These are phyloP conservation scores for Apocheima hispidaria DNA, from an alignment of 2,888 invertebrate species.

Conservation along the genomic window DNA sequence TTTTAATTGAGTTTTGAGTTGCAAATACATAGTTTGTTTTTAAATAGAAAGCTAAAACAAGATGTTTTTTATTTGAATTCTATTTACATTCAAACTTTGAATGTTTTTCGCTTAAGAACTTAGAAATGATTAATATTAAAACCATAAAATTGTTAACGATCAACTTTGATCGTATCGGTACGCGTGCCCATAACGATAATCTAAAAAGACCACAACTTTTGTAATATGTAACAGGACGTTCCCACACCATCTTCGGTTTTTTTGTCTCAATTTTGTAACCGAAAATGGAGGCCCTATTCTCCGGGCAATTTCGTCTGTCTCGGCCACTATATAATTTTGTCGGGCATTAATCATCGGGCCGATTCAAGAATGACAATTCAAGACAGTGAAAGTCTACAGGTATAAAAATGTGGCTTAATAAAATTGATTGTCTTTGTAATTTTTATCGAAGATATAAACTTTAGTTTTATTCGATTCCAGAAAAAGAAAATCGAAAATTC, in stretches of 20 bases:
- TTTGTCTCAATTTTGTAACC: slow-evolving; percentile 59
- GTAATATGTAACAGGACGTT: slow-evolving; percentile 66
- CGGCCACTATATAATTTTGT: slow-evolving; percentile 78
- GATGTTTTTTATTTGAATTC: too few relatives aligned
- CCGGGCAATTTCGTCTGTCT: slow-evolving; percentile 70
- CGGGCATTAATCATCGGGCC: slow-evolving; percentile 73
- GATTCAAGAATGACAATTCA: slow-evolving; percentile 73
- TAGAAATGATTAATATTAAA: slow-evolving; percentile 41
- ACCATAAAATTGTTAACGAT: slow-evolving; percentile 61
- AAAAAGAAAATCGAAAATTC: too few relatives aligned
- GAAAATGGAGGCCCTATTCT: slow-evolving; percentile 60
- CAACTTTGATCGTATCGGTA: slow-evolving; percentile 61
- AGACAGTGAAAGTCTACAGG: slow-evolving; percentile 61
- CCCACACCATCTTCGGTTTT: slow-evolving; percentile 66
- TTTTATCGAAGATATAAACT: neutral
- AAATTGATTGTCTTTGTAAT: slow-evolving; percentile 33
- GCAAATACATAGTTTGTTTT: too few relatives aligned
- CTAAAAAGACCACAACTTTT: slow-evolving; percentile 56
- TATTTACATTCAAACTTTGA: too few relatives aligned
- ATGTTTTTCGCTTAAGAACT: slow-evolving; percentile 10
- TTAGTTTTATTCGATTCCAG: too few relatives aligned
- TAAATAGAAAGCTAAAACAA: neutral
- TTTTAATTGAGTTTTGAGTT: too few relatives aligned
- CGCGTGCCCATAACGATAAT: slow-evolving; percentile 50
- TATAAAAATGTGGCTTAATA: slow-evolving; percentile 35